These are phyloP conservation scores for Sebastes matsubarae DNA, from an alignment of 2,797 vertebrate genomes.

Conservation along the genomic window DNA sequence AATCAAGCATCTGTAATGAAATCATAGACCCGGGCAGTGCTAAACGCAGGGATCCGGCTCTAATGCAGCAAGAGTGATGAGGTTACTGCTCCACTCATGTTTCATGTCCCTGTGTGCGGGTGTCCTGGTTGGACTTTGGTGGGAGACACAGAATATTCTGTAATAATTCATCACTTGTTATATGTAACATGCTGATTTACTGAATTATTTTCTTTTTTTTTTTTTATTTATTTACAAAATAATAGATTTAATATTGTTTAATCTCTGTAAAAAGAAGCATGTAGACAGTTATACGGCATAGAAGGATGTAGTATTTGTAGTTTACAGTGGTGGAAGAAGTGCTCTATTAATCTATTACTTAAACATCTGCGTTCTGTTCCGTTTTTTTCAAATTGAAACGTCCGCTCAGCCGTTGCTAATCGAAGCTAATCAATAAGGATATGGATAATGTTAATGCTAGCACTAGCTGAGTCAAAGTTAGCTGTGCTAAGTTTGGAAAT, in stretches of 20 bases:
- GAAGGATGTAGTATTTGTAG: neutral
- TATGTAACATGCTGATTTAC: neutral
- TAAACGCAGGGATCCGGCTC: conserved; percentile 39
- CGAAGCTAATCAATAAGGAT: neutral
- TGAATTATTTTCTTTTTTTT: neutral
- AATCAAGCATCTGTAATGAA: conserved; percentile 70
- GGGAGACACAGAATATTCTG: neutral
- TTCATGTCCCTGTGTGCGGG: conserved; percentile 7
- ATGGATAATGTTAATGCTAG: no score
- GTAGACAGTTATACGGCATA: neutral
- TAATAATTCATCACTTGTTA: neutral
- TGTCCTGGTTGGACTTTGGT: neutral
- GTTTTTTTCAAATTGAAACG: no score
- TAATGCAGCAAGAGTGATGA: conserved; percentile 55
- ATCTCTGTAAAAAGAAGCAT: neutral
- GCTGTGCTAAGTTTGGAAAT: no score
- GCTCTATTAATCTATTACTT: neutral
- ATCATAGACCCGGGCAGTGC: conserved; percentile 46
- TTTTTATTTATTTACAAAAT: neutral
- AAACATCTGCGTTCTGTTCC: no score
- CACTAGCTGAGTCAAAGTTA: no score
- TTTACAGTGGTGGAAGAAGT: neutral
- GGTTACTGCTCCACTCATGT: conserved; percentile 18
- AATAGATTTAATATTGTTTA: neutral
- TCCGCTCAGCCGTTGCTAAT: no score